Evolutionary conservation across 2,888 invertebrate genomes (phyloP).

Genomic region (Brenthis ino): DNA sequence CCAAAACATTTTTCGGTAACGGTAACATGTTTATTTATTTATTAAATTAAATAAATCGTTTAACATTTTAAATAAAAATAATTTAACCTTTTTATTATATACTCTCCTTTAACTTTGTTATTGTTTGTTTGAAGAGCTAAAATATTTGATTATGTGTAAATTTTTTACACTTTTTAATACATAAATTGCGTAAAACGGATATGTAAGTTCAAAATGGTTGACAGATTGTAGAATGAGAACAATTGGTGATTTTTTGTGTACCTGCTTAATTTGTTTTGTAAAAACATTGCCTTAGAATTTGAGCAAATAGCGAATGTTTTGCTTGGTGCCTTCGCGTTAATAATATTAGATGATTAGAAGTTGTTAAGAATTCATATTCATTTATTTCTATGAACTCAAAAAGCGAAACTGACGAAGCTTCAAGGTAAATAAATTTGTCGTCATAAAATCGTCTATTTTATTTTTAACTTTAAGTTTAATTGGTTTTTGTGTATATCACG

Average conservation of each 20-base stretch:
- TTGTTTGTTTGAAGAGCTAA: neutral
- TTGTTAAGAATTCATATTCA: slow-evolving; percentile 61
- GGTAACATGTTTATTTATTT: too few relatives aligned
- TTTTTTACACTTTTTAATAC: neutral
- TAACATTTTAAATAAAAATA: too few relatives aligned
- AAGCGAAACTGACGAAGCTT: slow-evolving; percentile 82
- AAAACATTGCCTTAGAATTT: slow-evolving; percentile 41
- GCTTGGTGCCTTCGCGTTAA: slow-evolving; percentile 50
- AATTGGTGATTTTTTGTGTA: slow-evolving; percentile 62
- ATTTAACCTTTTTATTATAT: too few relatives aligned
- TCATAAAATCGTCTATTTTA: slow-evolving; percentile 26
- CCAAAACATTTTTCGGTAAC: too few relatives aligned
- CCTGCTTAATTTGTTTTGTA: slow-evolving; percentile 56
- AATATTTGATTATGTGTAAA: too few relatives aligned
- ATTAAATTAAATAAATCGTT: too few relatives aligned
- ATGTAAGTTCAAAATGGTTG: slow-evolving; percentile 63
- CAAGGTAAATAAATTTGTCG: slow-evolving; percentile 74
- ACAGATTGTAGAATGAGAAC: slow-evolving; percentile 65
- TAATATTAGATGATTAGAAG: slow-evolving; percentile 56
- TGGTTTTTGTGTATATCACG: neutral
- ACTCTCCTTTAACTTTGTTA: neutral
- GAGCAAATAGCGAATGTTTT: slow-evolving; percentile 31
- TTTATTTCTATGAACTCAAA: slow-evolving; percentile 81
- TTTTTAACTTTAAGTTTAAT: slow-evolving; percentile 18
- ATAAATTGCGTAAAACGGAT: slow-evolving; percentile 44